These are phyloP conservation scores for Illadopsis cleaveri DNA, from an alignment of 2,113 vertebrate species.

Conservation along the genomic window DNA sequence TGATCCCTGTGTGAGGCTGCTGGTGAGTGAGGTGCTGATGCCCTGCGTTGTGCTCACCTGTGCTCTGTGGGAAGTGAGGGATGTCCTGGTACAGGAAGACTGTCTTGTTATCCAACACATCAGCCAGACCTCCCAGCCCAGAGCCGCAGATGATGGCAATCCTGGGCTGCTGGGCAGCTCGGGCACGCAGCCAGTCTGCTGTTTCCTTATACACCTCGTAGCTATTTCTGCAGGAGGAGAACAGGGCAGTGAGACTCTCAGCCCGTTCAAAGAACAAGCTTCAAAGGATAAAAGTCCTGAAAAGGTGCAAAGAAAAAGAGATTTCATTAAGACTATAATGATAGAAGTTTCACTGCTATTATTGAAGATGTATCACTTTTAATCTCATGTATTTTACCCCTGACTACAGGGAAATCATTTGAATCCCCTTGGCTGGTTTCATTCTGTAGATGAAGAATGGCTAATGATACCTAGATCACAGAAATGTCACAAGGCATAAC, in stretches of 20 bases:
- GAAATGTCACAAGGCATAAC: neutral
- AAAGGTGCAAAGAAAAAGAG: neutral
- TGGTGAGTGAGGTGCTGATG: neutral
- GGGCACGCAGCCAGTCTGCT: conserved; percentile 24
- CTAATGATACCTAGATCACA: neutral
- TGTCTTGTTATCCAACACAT: conserved; percentile 64
- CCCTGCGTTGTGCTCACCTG: conserved; percentile 24
- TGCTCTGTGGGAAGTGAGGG: conserved; percentile 79
- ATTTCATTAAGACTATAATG: neutral
- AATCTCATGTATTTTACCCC: neutral
- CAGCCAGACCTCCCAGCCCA: conserved; percentile 78
- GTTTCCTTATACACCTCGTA: conserved; percentile 37
- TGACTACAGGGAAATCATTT: neutral
- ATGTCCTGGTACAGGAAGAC: conserved; percentile 74
- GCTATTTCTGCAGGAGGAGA: conserved; percentile 4
- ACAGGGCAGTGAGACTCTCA: neutral
- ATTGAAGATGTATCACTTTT: neutral
- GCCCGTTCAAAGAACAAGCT: neutral
- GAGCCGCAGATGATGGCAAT: conserved; percentile 84
- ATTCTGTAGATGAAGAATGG: neutral
- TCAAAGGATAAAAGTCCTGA: neutral
- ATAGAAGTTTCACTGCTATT: neutral
- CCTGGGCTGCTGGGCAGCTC: conserved; percentile 31
- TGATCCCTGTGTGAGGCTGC: neutral
- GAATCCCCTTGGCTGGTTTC: neutral